Evolutionary conservation across 2,797 vertebrate genomes (phyloP).

Genomic region (Gallinago stenura): DNA sequence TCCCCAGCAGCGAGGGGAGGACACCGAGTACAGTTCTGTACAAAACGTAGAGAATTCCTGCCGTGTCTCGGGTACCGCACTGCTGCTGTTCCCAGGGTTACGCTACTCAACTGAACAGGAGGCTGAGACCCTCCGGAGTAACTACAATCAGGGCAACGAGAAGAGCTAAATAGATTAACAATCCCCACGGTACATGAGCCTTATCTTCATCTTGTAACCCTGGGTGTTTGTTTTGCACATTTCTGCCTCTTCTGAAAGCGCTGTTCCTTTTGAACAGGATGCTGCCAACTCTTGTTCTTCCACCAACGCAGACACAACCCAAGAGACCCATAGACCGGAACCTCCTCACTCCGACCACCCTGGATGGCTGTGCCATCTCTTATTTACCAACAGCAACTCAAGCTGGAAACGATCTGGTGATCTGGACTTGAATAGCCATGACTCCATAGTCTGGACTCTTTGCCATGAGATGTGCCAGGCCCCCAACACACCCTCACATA

Average conservation of each 20-base stretch:
- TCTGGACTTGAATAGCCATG: background rate
- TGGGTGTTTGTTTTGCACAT: background rate
- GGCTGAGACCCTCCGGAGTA: background rate
- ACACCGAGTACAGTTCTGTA: too few relatives aligned
- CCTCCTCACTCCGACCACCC: background rate
- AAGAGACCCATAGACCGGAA: background rate
- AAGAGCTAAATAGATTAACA: slow-evolving; percentile 16
- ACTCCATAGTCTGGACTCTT: background rate
- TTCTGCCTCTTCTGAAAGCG: slow-evolving; percentile 2
- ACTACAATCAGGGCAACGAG: background rate
- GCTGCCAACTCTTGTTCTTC: background rate
- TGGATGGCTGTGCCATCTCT: background rate
- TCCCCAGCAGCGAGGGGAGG: background rate
- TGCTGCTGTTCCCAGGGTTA: background rate
- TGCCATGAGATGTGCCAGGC: background rate
- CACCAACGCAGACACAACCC: background rate
- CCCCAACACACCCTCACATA: background rate
- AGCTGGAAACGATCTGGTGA: background rate
- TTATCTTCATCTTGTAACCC: background rate
- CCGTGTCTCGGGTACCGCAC: background rate
- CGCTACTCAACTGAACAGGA: background rate
- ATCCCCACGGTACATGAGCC: background rate
- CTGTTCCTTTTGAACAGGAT: background rate
- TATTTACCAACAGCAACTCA: background rate
- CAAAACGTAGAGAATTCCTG: background rate